These are phyloP conservation scores for Emydocephalus ijimae DNA, from an alignment of 2,113 vertebrate genomes.

Conservation along the genomic window DNA sequence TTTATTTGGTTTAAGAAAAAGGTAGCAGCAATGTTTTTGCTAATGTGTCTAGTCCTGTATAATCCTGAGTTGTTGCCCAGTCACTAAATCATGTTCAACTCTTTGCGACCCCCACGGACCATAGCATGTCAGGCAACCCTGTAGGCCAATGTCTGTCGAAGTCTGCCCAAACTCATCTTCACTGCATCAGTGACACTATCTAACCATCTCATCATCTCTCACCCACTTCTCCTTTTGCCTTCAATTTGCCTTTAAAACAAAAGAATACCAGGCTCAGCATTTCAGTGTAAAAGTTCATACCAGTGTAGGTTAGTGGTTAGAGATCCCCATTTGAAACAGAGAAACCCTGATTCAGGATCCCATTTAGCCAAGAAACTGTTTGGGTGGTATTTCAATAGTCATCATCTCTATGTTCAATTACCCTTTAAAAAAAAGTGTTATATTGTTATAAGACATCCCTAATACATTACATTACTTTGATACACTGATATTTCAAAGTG, in stretches of 20 bases:
- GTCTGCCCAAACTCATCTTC: background rate
- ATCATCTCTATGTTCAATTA: background rate
- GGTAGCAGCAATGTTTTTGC: background rate
- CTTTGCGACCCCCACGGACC: background rate
- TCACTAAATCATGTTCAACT: background rate
- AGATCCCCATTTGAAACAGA: background rate
- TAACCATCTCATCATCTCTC: background rate
- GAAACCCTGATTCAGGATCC: background rate
- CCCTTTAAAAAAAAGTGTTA: background rate
- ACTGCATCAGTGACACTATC: background rate
- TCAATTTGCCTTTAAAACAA: background rate
- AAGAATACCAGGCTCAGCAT: background rate
- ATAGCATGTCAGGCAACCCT: background rate
- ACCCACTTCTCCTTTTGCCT: background rate
- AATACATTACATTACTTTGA: background rate
- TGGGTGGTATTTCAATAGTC: background rate
- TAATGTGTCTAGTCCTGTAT: background rate
- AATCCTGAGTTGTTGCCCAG: background rate
- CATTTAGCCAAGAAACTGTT: background rate
- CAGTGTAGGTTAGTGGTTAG: background rate
- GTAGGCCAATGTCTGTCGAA: no score
- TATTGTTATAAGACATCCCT: background rate
- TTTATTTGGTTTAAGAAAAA: background rate
- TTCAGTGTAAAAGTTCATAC: background rate
- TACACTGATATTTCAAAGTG: background rate